These are phyloP conservation scores for Harpagoxenus sublaevis DNA, from an alignment of 2,888 invertebrate species.

Conservation along the genomic window DNA sequence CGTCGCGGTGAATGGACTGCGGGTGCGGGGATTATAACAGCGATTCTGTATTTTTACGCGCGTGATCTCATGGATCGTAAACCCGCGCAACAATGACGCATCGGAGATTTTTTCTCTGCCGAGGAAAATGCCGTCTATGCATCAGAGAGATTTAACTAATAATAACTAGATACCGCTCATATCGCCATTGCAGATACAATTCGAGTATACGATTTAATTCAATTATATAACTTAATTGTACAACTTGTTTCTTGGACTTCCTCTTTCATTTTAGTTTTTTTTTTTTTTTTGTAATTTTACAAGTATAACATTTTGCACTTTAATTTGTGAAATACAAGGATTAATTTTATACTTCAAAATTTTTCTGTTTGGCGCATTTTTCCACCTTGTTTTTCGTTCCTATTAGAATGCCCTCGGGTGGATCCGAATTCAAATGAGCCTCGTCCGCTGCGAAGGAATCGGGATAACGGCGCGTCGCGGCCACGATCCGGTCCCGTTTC, in stretches of 20 bases:
- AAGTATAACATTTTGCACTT: not conserved
- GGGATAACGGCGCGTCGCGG: not conserved
- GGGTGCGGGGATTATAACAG: not conserved
- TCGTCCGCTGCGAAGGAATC: not conserved
- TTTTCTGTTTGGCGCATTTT: not conserved
- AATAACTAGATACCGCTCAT: not conserved
- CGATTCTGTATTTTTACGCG: not conserved
- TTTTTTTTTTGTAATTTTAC: not conserved
- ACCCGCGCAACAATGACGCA: not conserved
- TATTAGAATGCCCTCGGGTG: too few relatives aligned
- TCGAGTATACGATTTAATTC: not conserved
- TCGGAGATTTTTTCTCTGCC: not conserved
- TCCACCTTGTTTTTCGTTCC: not conserved
- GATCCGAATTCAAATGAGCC: not conserved
- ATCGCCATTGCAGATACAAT: not conserved
- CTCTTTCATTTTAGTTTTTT: not conserved
- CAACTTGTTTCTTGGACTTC: not conserved
- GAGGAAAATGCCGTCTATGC: not conserved
- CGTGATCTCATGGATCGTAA: not conserved
- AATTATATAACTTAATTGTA: not conserved
- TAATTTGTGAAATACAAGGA: too few relatives aligned
- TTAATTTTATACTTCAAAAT: too few relatives aligned
- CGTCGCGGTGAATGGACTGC: conserved; percentile 11
- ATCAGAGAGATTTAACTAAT: too few relatives aligned
- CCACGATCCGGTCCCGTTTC: not conserved